These are phyloP conservation scores for Neomonachus schauinslandi DNA, from an alignment of 2,113 vertebrate species.

Conservation along the genomic window DNA sequence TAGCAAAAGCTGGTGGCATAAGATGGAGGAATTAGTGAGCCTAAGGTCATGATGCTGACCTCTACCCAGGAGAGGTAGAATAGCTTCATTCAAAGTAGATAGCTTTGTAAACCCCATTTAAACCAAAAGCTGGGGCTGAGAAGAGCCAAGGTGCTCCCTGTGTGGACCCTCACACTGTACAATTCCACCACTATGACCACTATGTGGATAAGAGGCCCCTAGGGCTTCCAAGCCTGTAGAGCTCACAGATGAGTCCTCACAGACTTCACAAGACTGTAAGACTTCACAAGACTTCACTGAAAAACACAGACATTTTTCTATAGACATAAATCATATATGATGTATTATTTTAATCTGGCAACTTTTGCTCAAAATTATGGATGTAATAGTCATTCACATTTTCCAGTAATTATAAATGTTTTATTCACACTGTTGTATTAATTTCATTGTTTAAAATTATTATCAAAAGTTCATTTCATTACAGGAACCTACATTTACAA, in stretches of 20 bases:
- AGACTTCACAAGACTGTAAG: neutral
- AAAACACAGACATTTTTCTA: neutral
- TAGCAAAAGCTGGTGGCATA: neutral
- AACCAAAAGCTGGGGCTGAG: neutral
- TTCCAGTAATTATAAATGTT: neutral
- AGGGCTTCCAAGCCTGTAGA: neutral
- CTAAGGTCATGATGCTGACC: neutral
- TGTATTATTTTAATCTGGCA: neutral
- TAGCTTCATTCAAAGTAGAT: neutral
- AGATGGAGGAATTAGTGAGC: neutral
- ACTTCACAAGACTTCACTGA: neutral
- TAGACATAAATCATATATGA: neutral
- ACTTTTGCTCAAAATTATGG: neutral
- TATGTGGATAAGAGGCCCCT: fast-evolving
- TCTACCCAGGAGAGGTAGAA: neutral
- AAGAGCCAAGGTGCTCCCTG: fast-evolving
- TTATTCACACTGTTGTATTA: neutral
- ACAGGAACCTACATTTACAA: neutral
- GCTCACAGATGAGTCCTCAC: neutral
- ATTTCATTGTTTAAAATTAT: neutral
- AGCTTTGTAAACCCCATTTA: neutral
- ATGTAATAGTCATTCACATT: neutral
- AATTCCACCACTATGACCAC: too few species aligned
- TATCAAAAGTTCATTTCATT: neutral
- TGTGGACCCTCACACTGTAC: fast-evolving